Percentiles rank a stretch among this genome's conserved stretches.
phyloP scores from a whole-genome alignment of 2,797 vertebrate genomes.

The Euthynnus affinis region DNA sequence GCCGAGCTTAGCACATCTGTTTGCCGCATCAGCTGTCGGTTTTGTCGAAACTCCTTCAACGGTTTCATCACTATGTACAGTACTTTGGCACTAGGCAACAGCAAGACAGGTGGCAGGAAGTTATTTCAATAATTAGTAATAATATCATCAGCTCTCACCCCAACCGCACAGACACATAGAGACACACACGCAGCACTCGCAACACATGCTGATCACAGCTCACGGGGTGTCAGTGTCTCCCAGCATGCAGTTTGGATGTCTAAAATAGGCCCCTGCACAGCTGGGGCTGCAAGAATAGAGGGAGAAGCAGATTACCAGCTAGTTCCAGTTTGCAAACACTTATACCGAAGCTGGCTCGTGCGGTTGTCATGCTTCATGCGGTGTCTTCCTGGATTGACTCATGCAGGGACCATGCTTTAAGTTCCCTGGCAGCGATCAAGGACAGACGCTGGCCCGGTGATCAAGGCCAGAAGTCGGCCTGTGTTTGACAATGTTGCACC shows the following conservation, averaged over 20 bases:
- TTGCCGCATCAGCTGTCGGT: conserved; percentile 58
- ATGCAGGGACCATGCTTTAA: conserved; percentile 48
- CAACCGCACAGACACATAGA: conserved; percentile 56
- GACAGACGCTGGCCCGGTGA: conserved; percentile 49
- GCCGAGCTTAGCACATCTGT: conserved; percentile 1
- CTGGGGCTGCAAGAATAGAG: conserved; percentile 80
- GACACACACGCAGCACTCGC: conserved; percentile 38
- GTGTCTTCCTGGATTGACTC: conserved; percentile 47
- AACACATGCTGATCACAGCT: conserved; percentile 88
- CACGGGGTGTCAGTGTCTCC: conserved; percentile 86
- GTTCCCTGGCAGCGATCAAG: conserved; percentile 68
- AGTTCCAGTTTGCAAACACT: conserved; percentile 67
- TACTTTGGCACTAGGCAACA: conserved; percentile 88
- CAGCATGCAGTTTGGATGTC: conserved; percentile 86
- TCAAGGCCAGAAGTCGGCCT: conserved; percentile 56
- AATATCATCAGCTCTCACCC: conserved; percentile 92
- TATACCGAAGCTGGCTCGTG: conserved; percentile 44
- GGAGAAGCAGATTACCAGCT: conserved; percentile 45
- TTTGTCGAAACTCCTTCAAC: conserved; percentile 77
- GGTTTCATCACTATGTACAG: conserved; percentile 90
- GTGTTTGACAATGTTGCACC: conserved; percentile 66
- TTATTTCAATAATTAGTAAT: conserved; percentile 96
- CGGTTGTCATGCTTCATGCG: conserved; percentile 48
- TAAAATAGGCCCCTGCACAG: conserved; percentile 78
- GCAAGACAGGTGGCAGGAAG: conserved; percentile 95